Base-by-base conservation (phyloP, 2,888 invertebrate species). In the Pachliopta kotzebuea region DNA sequence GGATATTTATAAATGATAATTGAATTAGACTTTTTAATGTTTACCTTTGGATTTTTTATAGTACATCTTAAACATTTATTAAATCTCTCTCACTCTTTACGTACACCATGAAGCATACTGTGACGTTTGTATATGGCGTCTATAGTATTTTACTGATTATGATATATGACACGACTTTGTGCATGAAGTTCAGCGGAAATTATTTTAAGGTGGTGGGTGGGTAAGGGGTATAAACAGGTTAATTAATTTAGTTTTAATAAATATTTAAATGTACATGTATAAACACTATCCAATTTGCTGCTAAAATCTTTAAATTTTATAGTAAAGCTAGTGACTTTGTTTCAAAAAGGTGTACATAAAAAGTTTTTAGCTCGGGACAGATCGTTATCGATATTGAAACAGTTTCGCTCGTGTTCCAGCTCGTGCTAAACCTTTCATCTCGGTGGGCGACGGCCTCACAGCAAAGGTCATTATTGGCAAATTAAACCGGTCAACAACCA, bases 131-230 rank as follows among this genome's bases (percentile, higher is more conserved):
- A 72, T 71, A 73, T 67, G 70, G 69, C 70, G 67, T 65, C 70
- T 72, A 69, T 71, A 71, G 76, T 75, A 78, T 80, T 78, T 76
- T 76, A 73, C 74, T 83, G 82, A 83, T 83, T 79, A 79, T 82
- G 75, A 82, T 79, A 76, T 80, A 83, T 78, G 76, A 76, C 70
- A 63, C 66, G 74, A 69, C 54, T 61, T 71, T 71, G 71, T 70
- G 71, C 69, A 72, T 74, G 72, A 73, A 72, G 70, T 71, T 70
- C 53, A 52, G 53, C 26, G 23, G 62, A 26, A 56, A 42, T 58
- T 45, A 58, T 61, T 62, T 50, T 55, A 62, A 45, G 3, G 61
- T 26, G 24, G 52, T 52, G 29, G 42, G 29, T 52, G 42, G n/a
- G n/a, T 26, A 37, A 64, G 42, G 37, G 42, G 6, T 26, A 4